Evolutionary conservation across 2,113 vertebrate species (phyloP), one percentile per base, ranked within the genome.

Genomic region (Barbus barbus): DNA sequence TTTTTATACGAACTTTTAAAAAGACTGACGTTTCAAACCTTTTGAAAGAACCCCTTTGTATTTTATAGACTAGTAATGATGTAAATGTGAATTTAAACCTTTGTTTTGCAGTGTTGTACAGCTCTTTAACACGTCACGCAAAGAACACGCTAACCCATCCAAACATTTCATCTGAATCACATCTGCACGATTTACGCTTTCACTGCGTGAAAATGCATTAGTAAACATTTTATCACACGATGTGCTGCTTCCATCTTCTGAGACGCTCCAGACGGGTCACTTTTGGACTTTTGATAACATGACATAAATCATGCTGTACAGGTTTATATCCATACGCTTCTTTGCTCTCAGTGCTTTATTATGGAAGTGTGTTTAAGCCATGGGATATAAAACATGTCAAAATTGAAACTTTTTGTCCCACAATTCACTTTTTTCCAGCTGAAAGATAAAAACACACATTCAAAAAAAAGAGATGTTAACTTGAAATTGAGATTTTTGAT

Each of bases 1-100:
- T 73, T 92, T 89, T 91, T 85, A 69, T 81, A 90, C 36, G 65
- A 89, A 90, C 78, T 5, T 83, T 84, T 76, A 56, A 46, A 78
- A 86, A 87, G 76, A n/a, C 72, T 85, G 22, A 28, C 56, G 79
- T 58, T 83, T 83, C 78, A 82, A 86, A 36, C 16, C 87, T 83
- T 86, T 81, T 38, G 83, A 88, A 65, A 46, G 87, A 86, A 46
- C 75, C 44, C 31, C 89, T 82, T 78, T 91, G 89, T 91, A 90
- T 93, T 93, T 91, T 92, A 85, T 93, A 94, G 92, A 85, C 80
- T 94, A 94, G 91, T 82, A 75, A 67, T 84, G n/a, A 83, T 85
- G 75, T 89, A 84, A 83, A 44, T 90, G 85, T 86, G 85, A 14
- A 41, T 38, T 58, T 20, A 28, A 74, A 67, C 48, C 20, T 77